A percentile compares a stretch with the other conserved stretches of the same genome.
phyloP scores from a whole-genome alignment of 2,113 vertebrate species.

The Amazona vittata region DNA sequence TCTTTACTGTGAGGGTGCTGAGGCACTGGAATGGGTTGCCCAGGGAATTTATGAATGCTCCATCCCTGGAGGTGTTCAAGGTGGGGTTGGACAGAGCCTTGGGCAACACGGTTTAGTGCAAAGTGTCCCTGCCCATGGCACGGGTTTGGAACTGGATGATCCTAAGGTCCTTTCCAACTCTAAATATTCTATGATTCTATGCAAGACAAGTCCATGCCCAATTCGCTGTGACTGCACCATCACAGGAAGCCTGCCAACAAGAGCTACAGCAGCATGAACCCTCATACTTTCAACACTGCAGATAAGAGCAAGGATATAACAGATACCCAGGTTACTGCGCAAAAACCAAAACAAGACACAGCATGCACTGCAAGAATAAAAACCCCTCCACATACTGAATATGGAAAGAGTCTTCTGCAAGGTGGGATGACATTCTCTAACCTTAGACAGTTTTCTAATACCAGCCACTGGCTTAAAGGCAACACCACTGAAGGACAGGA shows the following conservation, averaged over 20 bases:
- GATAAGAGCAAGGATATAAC: background rate
- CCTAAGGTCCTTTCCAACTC: background rate
- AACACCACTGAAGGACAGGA: background rate
- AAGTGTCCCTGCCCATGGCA: background rate
- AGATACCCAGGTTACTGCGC: constrained; percentile 10
- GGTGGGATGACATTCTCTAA: background rate
- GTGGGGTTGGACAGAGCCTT: background rate
- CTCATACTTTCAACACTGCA: background rate
- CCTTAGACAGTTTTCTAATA: background rate
- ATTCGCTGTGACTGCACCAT: background rate
- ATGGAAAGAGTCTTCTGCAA: background rate
- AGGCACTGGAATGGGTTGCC: background rate
- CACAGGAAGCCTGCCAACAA: constrained; percentile 14
- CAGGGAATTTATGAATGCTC: background rate
- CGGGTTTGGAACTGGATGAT: background rate
- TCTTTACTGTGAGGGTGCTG: too few species aligned
- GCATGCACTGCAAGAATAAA: background rate
- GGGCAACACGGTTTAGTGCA: background rate
- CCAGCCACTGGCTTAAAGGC: background rate
- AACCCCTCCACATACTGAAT: background rate
- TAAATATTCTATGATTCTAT: background rate
- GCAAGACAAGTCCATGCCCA: constrained; percentile 1
- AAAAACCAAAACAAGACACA: constrained; percentile 32
- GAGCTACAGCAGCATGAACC: background rate
- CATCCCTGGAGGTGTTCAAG: background rate